Evolutionary conservation across 2,888 invertebrate genomes (phyloP), one percentile per base, ranked within the genome.

Genomic region (Dasypogon diadema): DNA sequence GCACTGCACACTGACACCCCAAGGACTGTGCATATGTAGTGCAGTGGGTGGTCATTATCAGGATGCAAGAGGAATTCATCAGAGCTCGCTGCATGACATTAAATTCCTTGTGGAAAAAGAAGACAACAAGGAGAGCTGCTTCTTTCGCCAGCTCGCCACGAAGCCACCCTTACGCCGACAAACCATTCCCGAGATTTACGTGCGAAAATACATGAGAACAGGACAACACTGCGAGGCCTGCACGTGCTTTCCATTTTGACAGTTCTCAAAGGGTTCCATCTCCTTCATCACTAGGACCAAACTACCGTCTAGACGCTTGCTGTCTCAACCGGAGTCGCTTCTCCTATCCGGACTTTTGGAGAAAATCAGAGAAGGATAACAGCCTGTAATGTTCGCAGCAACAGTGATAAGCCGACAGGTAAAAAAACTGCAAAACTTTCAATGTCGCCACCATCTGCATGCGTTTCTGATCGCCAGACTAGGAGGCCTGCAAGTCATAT

Each of bases 241-340:
- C 79, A 77, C 78, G 79, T 79, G 79, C 75, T 79, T 51, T 42
- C 26, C 54, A 56, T 56, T 12, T 55, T 54, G 30, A 16, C 72
- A 65, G 56, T n/a, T 56, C 42, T 51, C 14, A 65, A 22, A 30
- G 10, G 30, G 37, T 24, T 34, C 34, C 46, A 21, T 58, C 12
- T 60, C 58, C 73, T 74, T 75, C 75, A 78, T 51, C 76, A 65
- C n/a, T 77, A 74, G n/a, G n/a, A 54, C 55, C 21, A 14, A 54
- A 60, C 2, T 18, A 12, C n/a, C 6, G 65, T 65, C 42, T 26
- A 65, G 42, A 65, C 65, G 22, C 3, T 46, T 24, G 46, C 24
- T 14, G 10, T 65, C 65, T 48, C 24, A 42, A n/a, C 34, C 30
- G 51, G n/a, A 16, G 56, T 5, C 22, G 58, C 58, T 70, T 56